Base-by-base conservation (phyloP, 2,888 invertebrate species). In the Lordiphosa fenestrarum region DNA sequence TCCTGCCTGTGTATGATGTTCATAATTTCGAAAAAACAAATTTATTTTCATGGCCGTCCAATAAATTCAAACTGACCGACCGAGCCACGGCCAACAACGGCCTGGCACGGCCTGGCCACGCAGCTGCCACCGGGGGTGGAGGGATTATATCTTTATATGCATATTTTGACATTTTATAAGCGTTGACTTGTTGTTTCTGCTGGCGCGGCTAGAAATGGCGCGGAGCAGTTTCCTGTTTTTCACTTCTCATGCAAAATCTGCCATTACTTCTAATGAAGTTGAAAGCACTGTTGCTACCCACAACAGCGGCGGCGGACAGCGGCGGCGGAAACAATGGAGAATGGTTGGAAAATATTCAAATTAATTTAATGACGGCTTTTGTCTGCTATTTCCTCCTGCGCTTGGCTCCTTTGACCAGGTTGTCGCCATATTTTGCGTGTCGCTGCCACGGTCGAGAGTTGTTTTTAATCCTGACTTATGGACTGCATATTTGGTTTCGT, bases 401-500 rank as follows among this genome's bases (percentile, higher is more conserved):
- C 25, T 25, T 25, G 25, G 25, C 25, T 25, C 25, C 25, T 58
- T 57, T 66, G 66, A 53, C 65, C 63, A 63, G 44, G 56, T 65
- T 63, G 58, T 57, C 61, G 62, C 56, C 60, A 68, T 77, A 78
- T 83, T 76, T 80, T 71, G 72, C 60, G 65, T 69, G 61, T 60
- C 55, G 64, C 46, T 58, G 47, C 48, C 39, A 40, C 33, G 42
- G 39, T 25, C 44, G 52, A 39, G 60, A 59, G 41, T n/a, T 63
- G 66, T 66, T 80, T 62, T 71, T 83, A 80, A 85, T 80, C 76
- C 77, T 67, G 81, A 83, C 81, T 84, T 69, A 67, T 83, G 65
- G 65, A 66, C 72, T 72, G 19, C 62, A 41, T 63, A 57, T 67
- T 62, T 48, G 23, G 69, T 58, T 60, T 72, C 63, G 49, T 73